Evolutionary conservation across 2,888 invertebrate genomes (phyloP).

Genomic region (Pogonocherus hispidulus): DNA sequence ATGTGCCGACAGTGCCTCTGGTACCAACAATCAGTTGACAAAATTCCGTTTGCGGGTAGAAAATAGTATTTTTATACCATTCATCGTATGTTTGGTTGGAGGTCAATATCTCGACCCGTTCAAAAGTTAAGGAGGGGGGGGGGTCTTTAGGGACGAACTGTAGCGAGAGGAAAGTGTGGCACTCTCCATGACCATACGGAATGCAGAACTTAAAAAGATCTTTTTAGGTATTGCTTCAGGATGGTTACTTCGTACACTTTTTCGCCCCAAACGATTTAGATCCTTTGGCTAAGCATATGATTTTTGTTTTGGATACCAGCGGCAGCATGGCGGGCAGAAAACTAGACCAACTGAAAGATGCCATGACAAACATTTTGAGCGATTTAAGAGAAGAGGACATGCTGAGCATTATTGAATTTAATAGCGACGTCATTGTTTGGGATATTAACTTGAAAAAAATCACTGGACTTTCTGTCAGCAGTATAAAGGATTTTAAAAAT

Average conservation of each 20-base stretch:
- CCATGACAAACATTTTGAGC: constrained; percentile 76
- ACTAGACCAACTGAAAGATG: constrained; percentile 75
- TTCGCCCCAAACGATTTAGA: constrained; percentile 76
- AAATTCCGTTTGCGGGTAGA: no score
- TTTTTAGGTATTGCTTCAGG: constrained; percentile 73
- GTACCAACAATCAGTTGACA: no score
- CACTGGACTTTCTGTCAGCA: not conserved
- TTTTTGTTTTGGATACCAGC: constrained; percentile 82
- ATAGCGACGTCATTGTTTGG: constrained; percentile 39
- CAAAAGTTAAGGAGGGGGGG: no score
- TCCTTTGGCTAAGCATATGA: constrained; percentile 76
- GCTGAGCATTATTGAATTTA: constrained; percentile 43
- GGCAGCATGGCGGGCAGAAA: constrained; percentile 81
- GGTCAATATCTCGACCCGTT: no score
- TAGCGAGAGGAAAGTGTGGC: no score
- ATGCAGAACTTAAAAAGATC: no score
- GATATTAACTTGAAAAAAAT: constrained; percentile 18
- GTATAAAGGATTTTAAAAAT: not conserved
- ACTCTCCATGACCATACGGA: no score
- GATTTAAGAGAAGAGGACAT: constrained; percentile 35
- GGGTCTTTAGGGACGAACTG: no score
- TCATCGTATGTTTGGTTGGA: no score
- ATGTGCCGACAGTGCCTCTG: no score
- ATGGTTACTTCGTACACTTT: constrained; percentile 84
- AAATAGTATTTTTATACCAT: no score